Conservation (phyloP, 64 coral and sea anemone genomes). For the Montipora foliosa region DNA sequence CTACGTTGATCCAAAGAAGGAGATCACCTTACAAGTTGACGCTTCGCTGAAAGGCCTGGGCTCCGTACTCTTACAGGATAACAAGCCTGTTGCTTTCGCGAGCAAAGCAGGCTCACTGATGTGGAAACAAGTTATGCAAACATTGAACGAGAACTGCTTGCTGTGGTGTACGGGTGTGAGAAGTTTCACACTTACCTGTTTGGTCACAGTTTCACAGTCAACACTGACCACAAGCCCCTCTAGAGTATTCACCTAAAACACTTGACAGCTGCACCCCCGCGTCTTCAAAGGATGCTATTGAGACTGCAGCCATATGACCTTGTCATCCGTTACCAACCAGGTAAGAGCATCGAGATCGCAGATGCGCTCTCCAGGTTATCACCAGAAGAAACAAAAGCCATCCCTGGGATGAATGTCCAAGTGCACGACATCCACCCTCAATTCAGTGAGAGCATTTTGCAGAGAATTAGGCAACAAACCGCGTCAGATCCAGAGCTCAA, state of each 20-base stretch:
- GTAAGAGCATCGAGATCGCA: too few relatives aligned
- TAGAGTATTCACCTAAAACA: constrained; percentile 14
- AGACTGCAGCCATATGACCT: constrained; percentile 27
- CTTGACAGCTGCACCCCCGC: constrained; percentile 21
- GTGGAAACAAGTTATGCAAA: constrained; percentile 40
- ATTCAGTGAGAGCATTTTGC: constrained; percentile 45
- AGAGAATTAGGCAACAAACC: constrained; percentile 30
- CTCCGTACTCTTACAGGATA: constrained; percentile 17
- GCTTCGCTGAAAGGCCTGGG: neutral
- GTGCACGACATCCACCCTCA: constrained; percentile 44
- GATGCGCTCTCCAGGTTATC: neutral
- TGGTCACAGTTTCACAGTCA: constrained; percentile 16
- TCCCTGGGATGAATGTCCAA: constrained; percentile 38
- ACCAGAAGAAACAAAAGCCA: constrained; percentile 42
- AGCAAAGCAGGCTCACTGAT: constrained; percentile 26
- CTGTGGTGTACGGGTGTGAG: constrained; percentile 64
- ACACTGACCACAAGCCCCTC: too few relatives aligned
- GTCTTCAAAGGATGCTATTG: constrained; percentile 43
- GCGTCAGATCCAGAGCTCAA: constrained; percentile 22
- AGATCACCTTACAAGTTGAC: constrained; percentile 59
- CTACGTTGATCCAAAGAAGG: constrained; percentile 69
- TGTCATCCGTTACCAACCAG: neutral
- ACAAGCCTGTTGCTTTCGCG: constrained; percentile 67
- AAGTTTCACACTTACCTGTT: constrained; percentile 61
- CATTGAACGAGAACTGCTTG: neutral